Conservation (phyloP, 2,888 invertebrate species). For the Macrophya annulata region DNA sequence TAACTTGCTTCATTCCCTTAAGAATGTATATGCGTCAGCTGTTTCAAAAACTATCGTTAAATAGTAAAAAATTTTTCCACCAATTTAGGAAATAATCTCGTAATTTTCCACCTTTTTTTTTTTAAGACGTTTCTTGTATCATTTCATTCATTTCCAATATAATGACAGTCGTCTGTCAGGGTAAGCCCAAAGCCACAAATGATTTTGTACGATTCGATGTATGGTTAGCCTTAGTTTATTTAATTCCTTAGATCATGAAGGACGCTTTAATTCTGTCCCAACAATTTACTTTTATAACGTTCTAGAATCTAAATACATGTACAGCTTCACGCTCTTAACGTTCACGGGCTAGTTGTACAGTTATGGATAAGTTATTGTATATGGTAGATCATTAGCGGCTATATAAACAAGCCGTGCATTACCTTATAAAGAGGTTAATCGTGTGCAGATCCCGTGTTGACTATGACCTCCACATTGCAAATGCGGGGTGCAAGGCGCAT, state of each 20-base stretch:
- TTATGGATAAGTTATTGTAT: slow-evolving; percentile 51
- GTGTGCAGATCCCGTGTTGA: slow-evolving; percentile 22
- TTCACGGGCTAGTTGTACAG: slow-evolving; percentile 37
- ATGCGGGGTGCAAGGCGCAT: neutral
- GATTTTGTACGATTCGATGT: neutral
- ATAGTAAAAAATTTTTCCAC: too few species aligned
- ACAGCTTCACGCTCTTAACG: neutral
- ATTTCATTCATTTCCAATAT: too few species aligned
- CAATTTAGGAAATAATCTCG: too few species aligned
- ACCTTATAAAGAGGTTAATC: slow-evolving; percentile 49
- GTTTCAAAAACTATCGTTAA: neutral
- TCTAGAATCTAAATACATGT: slow-evolving; percentile 20
- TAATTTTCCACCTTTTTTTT: too few species aligned
- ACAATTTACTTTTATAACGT: slow-evolving; percentile 15
- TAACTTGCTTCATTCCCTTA: neutral
- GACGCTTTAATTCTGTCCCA: neutral
- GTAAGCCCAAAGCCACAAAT: neutral
- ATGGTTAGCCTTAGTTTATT: neutral
- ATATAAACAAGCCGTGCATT: slow-evolving; percentile 35
- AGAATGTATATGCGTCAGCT: neutral
- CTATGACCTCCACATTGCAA: neutral
- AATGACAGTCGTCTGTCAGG: neutral
- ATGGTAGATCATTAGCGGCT: slow-evolving; percentile 44
- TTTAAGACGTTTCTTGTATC: too few species aligned
- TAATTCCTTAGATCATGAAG: slow-evolving; percentile 6